phyloP scores from a whole-genome alignment of 2,797 vertebrate genomes.

The Stomatorhinus walkeri region DNA sequence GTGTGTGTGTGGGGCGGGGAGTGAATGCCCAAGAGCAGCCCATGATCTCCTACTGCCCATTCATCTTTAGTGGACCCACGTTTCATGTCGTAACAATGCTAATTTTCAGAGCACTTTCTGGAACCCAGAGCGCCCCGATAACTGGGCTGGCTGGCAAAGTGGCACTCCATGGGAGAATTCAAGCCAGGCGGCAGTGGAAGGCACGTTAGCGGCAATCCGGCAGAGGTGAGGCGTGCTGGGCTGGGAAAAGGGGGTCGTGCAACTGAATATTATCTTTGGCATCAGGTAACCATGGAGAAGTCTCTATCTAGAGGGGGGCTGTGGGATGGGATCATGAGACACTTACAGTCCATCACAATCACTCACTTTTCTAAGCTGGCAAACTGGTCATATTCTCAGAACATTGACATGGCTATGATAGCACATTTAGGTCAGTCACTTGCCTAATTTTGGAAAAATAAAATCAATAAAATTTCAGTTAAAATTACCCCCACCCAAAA shows the following conservation, averaged over 20 bases:
- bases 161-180: not conserved
- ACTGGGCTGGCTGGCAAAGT: not conserved
- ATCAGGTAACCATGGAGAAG: constrained; percentile 24
- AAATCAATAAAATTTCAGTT: not conserved
- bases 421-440: not conserved
- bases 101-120: not conserved
- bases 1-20: not conserved
- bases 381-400: not conserved
- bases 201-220: not conserved
- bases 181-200: not conserved
- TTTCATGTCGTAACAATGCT: not conserved
- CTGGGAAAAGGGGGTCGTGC: not conserved
- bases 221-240: constrained; percentile 9
- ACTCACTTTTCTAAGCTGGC: constrained; percentile 8
- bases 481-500: not conserved
- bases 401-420: not conserved
- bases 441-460: not conserved
- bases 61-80: not conserved
- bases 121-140: not conserved
- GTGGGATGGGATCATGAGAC: not conserved
- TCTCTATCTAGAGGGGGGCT: not conserved
- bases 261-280: constrained; percentile 22
- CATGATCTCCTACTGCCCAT: not conserved
- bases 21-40: not conserved
- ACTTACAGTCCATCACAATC: constrained; percentile 16